Evolutionary conservation across 2,113 vertebrate species (phyloP), one percentile per base, ranked within the genome.

Genomic region (Bubalus kerabau): DNA sequence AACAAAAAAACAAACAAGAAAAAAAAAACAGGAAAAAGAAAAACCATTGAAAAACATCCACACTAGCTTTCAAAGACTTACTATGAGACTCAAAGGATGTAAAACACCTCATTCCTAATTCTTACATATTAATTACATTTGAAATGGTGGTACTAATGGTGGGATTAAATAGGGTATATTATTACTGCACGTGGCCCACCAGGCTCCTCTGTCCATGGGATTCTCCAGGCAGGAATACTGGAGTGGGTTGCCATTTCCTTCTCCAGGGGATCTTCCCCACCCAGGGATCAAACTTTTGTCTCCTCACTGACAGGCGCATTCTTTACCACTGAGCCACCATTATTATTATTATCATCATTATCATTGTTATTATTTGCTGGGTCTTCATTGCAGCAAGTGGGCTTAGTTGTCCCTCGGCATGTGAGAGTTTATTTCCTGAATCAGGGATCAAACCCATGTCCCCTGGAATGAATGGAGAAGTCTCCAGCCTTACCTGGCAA

Each of bases 401-500:
- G 11, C 36, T 43, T 74, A 23, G 11, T 74, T 40, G 67, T 19
- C 21, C 67, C 67, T 6, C 0, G 11, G 21, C 11, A 7, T 43
- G 67, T 24, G 67, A 21, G 67, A 74, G 9, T 13, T 74, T 43
- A 40, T 74, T 74, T 74, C 67, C 19, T 0, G 5, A 74, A 74
- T 36, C 21, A 43, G 36, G 67, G 36, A 43, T 40, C 36, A 40
- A 74, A 74, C 36, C 67, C 36, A 13, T 13, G 67, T 40, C 21
- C 67, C 67, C 67, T 40, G 36, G 50, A 10, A 19, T 9, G 6
- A 14, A 26, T 1, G 52, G 54, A 2, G 59, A 9, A 0, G 2
- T 3, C 30, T 17, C 5, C 0, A 11, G 4, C 23, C 94, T 98
- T 60, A 98, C 98, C 98, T 98, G 97, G 83, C 98, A 98, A 74